phyloP scores from a whole-genome alignment of 2,797 vertebrate species.

The Alauda arvensis region DNA sequence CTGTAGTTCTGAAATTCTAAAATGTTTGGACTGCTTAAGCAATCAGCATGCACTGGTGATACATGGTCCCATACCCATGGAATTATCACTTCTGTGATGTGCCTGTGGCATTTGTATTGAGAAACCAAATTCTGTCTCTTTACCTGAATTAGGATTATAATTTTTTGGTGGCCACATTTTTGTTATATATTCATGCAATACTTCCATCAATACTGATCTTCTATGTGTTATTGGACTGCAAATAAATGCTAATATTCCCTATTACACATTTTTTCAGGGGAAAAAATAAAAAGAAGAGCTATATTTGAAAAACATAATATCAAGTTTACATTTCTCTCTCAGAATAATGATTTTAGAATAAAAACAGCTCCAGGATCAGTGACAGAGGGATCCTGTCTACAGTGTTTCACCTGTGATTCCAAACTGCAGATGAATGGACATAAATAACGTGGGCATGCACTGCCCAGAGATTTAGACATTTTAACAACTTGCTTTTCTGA shows the following conservation, averaged over 20 bases:
- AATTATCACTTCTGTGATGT: background rate
- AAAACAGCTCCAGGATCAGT: background rate
- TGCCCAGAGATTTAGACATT: background rate
- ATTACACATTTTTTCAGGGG: background rate
- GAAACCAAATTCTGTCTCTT: background rate
- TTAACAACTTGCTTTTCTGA: background rate
- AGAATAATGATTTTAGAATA: background rate
- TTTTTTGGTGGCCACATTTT: background rate
- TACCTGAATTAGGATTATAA: background rate
- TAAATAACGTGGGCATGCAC: background rate
- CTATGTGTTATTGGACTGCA: accelerated
- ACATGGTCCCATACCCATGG: background rate
- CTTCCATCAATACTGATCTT: background rate
- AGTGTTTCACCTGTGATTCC: background rate
- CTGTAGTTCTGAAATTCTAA: background rate
- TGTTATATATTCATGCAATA: background rate
- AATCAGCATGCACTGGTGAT: background rate
- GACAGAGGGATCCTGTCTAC: background rate
- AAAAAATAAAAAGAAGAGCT: background rate
- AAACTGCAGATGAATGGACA: background rate
- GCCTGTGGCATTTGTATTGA: background rate
- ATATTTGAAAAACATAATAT: background rate
- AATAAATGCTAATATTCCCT: background rate
- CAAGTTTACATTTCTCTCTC: background rate
- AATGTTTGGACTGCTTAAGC: background rate